These are phyloP conservation scores for Popillia japonica DNA, from an alignment of 1,140 invertebrate genomes.

Conservation along the genomic window DNA sequence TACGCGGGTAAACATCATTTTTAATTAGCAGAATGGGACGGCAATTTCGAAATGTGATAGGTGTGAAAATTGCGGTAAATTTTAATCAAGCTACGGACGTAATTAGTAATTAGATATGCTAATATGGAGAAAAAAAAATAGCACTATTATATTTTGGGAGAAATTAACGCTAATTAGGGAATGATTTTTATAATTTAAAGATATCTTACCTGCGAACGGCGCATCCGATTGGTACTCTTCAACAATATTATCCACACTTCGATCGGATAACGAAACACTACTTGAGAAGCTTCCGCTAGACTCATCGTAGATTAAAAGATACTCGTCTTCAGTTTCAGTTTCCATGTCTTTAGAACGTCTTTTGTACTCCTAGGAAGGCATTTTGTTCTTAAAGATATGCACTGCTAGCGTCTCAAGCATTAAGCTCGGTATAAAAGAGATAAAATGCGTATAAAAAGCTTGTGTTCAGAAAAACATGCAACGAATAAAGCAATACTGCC, in stretches of 20 bases:
- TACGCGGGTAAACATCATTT: not conserved
- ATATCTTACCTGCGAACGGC: slow-evolving; percentile 82
- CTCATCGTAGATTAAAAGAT: slow-evolving; percentile 65
- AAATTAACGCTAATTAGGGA: not conserved
- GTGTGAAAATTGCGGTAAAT: not conserved
- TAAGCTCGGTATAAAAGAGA: not conserved
- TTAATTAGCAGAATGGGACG: not conserved
- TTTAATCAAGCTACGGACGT: not conserved
- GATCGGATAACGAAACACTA: slow-evolving; percentile 75
- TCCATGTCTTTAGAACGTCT: slow-evolving; percentile 81
- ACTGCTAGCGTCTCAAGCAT: not conserved
- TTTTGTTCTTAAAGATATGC: not conserved
- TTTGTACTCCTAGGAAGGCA: slow-evolving; percentile 73
- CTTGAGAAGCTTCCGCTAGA: slow-evolving; percentile 69
- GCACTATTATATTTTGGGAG: not conserved
- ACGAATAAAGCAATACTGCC: not conserved
- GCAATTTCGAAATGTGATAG: not conserved
- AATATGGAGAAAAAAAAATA: not conserved
- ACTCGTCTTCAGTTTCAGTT: slow-evolving; percentile 71
- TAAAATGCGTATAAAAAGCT: slow-evolving; percentile 15
- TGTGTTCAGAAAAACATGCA: not conserved
- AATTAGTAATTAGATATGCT: not conserved
- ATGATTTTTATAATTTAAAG: not conserved
- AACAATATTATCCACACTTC: slow-evolving; percentile 82
- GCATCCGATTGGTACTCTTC: slow-evolving; percentile 86